These are phyloP conservation scores for Fringilla coelebs DNA, from an alignment of 2,797 vertebrate genomes.

Conservation along the genomic window DNA sequence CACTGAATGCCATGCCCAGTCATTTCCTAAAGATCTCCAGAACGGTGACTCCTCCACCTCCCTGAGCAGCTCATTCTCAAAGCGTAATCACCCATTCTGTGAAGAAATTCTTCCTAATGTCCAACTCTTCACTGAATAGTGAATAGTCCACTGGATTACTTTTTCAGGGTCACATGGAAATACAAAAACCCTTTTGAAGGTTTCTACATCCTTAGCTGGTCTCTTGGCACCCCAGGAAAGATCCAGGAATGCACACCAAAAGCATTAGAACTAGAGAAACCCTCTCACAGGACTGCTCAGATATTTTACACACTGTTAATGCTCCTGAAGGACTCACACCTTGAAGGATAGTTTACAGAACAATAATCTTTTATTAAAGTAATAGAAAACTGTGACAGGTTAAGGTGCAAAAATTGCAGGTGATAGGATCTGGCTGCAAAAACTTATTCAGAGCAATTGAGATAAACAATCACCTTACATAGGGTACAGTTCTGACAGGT, in stretches of 20 bases:
- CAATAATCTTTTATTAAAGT: background rate
- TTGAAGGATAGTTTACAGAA: background rate
- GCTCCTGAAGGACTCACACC: background rate
- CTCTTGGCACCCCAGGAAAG: background rate
- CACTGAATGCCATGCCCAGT: too few relatives aligned
- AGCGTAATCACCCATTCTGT: background rate
- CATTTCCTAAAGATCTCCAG: background rate
- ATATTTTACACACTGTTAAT: background rate
- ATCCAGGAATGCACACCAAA: background rate
- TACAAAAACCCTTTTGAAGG: background rate
- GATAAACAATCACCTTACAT: background rate
- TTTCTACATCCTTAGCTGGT: background rate
- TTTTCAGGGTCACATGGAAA: background rate
- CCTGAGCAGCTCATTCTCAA: background rate
- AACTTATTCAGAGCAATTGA: fast-evolving
- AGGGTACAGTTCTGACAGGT: background rate
- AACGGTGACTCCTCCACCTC: fast-evolving
- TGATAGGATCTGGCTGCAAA: background rate
- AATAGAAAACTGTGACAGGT: background rate
- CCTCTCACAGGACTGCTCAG: background rate
- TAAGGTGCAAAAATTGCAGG: background rate
- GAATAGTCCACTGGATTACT: background rate
- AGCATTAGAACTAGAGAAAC: background rate
- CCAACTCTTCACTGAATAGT: background rate
- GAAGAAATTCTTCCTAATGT: background rate